Evolutionary conservation across 1,140 invertebrate genomes (phyloP).

Genomic region (Phenacoccus solenopsis): DNA sequence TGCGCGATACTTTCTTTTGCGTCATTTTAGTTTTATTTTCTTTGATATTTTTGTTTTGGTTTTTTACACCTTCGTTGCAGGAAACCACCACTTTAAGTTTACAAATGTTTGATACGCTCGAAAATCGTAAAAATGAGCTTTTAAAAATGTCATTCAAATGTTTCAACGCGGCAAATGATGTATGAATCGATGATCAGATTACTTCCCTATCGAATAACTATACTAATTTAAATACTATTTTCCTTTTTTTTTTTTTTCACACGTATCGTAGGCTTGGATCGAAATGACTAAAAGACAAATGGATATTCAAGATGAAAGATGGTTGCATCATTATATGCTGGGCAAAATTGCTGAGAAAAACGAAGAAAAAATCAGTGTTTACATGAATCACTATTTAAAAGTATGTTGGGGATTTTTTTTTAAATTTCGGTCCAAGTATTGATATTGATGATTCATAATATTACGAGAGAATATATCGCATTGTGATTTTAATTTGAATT

Average conservation of each 20-base stretch:
- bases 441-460: too few relatives aligned
- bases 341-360: slow-evolving; percentile 82
- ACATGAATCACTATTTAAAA: slow-evolving; percentile 63
- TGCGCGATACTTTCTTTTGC: background rate
- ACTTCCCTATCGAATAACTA: too few relatives aligned
- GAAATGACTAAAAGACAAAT: slow-evolving; percentile 31
- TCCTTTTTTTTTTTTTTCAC: too few relatives aligned
- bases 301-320: slow-evolving; percentile 58
- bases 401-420: slow-evolving; percentile 33
- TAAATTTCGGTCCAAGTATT: too few relatives aligned
- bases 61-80: too few relatives aligned
- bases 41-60: slow-evolving; percentile 13
- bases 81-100: slow-evolving; percentile 59
- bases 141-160: slow-evolving; percentile 58
- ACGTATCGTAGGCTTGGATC: slow-evolving; percentile 29
- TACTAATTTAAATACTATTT: background rate
- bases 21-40: slow-evolving; percentile 4
- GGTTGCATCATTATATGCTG: slow-evolving; percentile 85
- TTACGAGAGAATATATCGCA: too few relatives aligned
- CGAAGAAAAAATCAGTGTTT: slow-evolving; percentile 54
- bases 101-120: slow-evolving; percentile 58
- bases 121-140: slow-evolving; percentile 64
- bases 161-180: slow-evolving; percentile 55
- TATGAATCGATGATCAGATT: slow-evolving; percentile 25
- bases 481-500: too few relatives aligned